A percentile compares a stretch with the other conserved stretches of the same genome.
Conservation (phyloP, 2,113 vertebrate species). For the human (Homo sapiens) region GRCh38 chr14:48569501-48570000, state of each 20-base stretch:
- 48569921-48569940: not conserved
- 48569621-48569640: not conserved
- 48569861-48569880: slow-evolving; percentile 14
- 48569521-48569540: not conserved
- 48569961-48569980: slow-evolving; percentile 40
- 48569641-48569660: not conserved
- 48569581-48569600: not conserved
- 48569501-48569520: not conserved
- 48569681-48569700: not conserved
- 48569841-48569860: not conserved
- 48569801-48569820: not conserved
- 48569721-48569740: not conserved
- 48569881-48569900: not conserved
- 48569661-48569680: not conserved
- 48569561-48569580: not conserved
- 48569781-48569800: not conserved
- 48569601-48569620: not conserved
- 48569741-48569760: not conserved
- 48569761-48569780: not conserved
- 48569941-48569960: slow-evolving; percentile 9
- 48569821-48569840: not conserved
- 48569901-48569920: not conserved
- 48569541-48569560: not conserved
- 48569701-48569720: not conserved
- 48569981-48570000: slow-evolving; percentile 10